Base-by-base conservation (phyloP, 2,797 vertebrate species). In the Halcyon leucocephala region DNA sequence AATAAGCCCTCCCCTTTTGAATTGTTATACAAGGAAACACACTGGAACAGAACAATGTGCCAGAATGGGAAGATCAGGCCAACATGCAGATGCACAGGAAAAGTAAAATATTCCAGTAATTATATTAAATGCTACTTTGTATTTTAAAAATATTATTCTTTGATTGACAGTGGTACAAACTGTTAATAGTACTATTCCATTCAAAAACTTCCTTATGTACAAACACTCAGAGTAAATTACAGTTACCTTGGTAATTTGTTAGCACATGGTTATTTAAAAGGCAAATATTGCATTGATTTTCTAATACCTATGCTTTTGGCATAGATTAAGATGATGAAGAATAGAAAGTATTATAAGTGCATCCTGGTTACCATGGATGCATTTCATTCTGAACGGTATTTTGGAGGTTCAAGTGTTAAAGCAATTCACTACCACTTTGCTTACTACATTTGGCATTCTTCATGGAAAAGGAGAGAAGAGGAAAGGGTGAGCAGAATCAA, bases 291-390 rank as follows among this genome's bases (percentile, higher is more conserved):
- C 72, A 82, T 29, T 31, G 39, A 83, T 87, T 94, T 93, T 86
- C 61, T 58, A 24, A 35, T 35, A 14, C 22, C 55, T 82, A 76
- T 66, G 79, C 28, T 82, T 87, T 79, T 91, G 89, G 64, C 81
- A 89, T 35, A 70, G 35, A 82, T 91, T 79, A 93, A 85, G 70
- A 91, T 74, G 44, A 83, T 64, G 77, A 90, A 79, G 77, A 95
- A 82, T 82, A 72, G 41, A 52, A 90, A 64, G 80, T 90, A 94
- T 64, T 55, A 6, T 14, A 79, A 81, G 65, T 62, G 42, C 70
- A 74, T 76, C 74, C 65, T 64, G 37, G 77, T 96, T 92, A 91
- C 88, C 57, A 93, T 54, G 77, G 86, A 71, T 74, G 89, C 81
- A 62, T 81, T 86, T 87, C 25, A 77, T 91, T 88, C 42, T 90